phyloP scores from a whole-genome alignment of 2,888 invertebrate species.

The Cloeon dipterum region DNA sequence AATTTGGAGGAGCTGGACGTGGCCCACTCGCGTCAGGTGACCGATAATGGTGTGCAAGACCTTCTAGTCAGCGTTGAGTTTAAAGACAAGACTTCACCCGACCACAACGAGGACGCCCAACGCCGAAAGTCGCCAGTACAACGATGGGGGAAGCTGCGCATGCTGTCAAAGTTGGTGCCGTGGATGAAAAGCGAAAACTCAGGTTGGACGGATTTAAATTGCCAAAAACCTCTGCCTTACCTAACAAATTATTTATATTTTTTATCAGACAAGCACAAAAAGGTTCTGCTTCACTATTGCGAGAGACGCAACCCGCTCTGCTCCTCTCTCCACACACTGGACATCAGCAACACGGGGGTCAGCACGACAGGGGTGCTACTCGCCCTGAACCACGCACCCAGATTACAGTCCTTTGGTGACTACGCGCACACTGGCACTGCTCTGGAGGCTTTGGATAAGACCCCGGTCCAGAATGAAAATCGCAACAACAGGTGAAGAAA shows the following conservation, averaged over 20 bases:
- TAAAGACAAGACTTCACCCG: constrained; percentile 17
- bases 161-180: constrained; percentile 7
- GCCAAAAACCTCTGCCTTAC: too few relatives aligned
- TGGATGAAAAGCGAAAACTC: constrained; percentile 6
- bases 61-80: constrained; percentile 18
- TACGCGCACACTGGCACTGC: constrained; percentile 20
- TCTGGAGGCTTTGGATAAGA: constrained; percentile 18
- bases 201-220: neutral
- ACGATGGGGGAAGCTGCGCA: constrained; percentile 8
- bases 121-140: neutral
- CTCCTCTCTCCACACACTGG: constrained; percentile 16
- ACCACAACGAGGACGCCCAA: neutral
- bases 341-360: constrained; percentile 19
- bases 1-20: constrained; percentile 18
- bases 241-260: too few relatives aligned
- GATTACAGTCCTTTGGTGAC: constrained; percentile 18
- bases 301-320: constrained; percentile 18
- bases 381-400: constrained; percentile 17
- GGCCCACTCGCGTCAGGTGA: constrained; percentile 20
- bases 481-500: constrained; percentile 2
- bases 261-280: neutral
- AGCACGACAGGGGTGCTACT: constrained; percentile 18
- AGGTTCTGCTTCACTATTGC: constrained; percentile 16
- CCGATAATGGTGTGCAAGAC: constrained; percentile 18
- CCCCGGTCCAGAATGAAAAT: constrained; percentile 8